Evolutionary conservation across 2,113 vertebrate genomes (phyloP).

Genomic region (Trochalopteron elliotii): DNA sequence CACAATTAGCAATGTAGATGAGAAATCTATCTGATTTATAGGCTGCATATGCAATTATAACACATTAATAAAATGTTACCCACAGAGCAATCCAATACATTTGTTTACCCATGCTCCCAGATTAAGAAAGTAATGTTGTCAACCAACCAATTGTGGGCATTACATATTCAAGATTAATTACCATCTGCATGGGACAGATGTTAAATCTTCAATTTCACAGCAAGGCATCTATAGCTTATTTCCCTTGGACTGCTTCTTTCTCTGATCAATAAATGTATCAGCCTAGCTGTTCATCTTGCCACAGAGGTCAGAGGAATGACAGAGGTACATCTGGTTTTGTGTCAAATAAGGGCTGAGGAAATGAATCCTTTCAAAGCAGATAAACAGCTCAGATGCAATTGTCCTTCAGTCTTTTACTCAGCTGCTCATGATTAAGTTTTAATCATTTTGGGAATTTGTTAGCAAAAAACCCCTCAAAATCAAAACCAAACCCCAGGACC

Average conservation of each 20-base stretch:
- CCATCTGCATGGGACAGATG: slow-evolving; percentile 69
- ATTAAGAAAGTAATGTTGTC: slow-evolving; percentile 52
- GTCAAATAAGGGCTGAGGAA: slow-evolving; percentile 64
- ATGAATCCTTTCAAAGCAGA: slow-evolving; percentile 63
- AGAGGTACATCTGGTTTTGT: slow-evolving; percentile 70
- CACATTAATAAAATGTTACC: slow-evolving; percentile 58
- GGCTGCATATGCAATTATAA: slow-evolving; percentile 45
- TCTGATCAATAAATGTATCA: slow-evolving; percentile 74
- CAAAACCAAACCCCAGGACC: not conserved
- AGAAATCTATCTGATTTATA: slow-evolving; percentile 65
- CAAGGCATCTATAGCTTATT: slow-evolving; percentile 54
- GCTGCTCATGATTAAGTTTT: slow-evolving; percentile 42
- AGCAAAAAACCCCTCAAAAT: not conserved
- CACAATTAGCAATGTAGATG: slow-evolving; percentile 47
- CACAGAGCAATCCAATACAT: slow-evolving; percentile 34
- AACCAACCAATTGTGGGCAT: slow-evolving; percentile 33
- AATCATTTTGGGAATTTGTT: slow-evolving; percentile 28
- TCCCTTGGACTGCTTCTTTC: slow-evolving; percentile 54
- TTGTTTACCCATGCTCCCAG: slow-evolving; percentile 39
- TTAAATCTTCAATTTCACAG: slow-evolving; percentile 69
- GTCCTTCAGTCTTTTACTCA: slow-evolving; percentile 35
- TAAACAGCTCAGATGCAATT: slow-evolving; percentile 41
- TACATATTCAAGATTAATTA: slow-evolving; percentile 71
- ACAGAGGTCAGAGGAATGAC: slow-evolving; percentile 69
- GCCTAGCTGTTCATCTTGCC: slow-evolving; percentile 70